Conservation (phyloP, 2,113 vertebrate genomes). For the Morone chrysops region DNA sequence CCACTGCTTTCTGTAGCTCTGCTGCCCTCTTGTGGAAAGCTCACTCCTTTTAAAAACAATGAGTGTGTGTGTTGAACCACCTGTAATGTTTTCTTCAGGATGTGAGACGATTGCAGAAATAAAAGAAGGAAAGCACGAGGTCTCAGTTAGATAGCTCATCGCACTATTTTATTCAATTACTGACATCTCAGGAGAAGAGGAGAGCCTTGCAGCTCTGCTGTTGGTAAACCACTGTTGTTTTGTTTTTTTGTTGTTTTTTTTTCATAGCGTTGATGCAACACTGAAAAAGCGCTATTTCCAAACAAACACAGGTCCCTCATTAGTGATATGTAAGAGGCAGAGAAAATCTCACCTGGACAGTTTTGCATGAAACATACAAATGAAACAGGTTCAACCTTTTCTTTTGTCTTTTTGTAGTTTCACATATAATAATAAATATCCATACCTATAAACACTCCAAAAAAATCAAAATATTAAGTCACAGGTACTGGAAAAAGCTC, state of each 20-base stretch:
- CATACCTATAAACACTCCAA: constrained; percentile 96
- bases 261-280: constrained; percentile 88
- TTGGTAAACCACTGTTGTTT: constrained; percentile 81
- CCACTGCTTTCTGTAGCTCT: neutral
- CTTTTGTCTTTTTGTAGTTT: constrained; percentile 89
- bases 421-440: constrained; percentile 91
- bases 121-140: constrained; percentile 35
- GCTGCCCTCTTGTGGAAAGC: constrained; percentile 65
- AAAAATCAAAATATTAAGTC: constrained; percentile 97
- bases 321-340: constrained; percentile 93
- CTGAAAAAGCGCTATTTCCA: constrained; percentile 94
- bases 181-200: constrained; percentile 85
- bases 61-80: neutral
- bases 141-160: constrained; percentile 79
- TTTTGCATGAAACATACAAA: constrained; percentile 97
- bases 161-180: constrained; percentile 87
- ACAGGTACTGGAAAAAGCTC: constrained; percentile 96
- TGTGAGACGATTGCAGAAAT: constrained; percentile 7
- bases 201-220: constrained; percentile 81
- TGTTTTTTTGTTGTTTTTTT: constrained; percentile 69
- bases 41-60: neutral
- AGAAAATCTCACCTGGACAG: constrained; percentile 90
- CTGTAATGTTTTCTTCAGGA: rapidly evolving
- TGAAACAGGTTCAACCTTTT: constrained; percentile 85
- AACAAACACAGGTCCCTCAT: constrained; percentile 93